Conservation (phyloP, 2,113 vertebrate genomes). For the Lanius collurio region DNA sequence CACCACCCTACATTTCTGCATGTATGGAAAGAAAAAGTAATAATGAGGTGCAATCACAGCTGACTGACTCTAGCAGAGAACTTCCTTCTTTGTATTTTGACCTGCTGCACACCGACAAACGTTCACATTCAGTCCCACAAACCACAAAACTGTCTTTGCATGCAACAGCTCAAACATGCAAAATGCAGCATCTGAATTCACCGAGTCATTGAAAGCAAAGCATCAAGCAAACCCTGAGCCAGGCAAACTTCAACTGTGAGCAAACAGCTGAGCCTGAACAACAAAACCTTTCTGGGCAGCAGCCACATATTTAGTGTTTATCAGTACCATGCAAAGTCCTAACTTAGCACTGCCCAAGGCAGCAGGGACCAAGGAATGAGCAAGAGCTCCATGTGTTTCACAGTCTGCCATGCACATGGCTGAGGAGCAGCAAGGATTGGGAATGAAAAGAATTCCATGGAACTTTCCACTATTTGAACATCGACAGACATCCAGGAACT, state of each 20-base stretch:
- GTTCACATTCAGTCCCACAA: not conserved
- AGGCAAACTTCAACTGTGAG: not conserved
- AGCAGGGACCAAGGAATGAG: not conserved
- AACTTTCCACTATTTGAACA: not conserved
- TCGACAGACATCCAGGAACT: accelerated
- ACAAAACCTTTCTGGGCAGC: not conserved
- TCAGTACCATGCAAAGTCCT: not conserved
- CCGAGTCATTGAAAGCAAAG: slow-evolving; percentile 12
- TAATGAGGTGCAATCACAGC: not conserved
- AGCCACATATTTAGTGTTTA: not conserved
- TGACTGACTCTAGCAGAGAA: not conserved
- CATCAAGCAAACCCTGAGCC: not conserved
- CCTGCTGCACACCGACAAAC: not conserved
- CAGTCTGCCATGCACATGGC: not conserved
- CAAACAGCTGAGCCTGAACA: not conserved
- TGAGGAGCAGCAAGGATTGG: not conserved
- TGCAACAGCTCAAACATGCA: slow-evolving; percentile 64
- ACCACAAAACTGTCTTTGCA: slow-evolving; percentile 60
- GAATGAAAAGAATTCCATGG: not conserved
- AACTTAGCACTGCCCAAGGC: not conserved
- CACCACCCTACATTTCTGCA: not conserved
- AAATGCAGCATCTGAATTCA: slow-evolving; percentile 12
- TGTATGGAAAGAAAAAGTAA: not conserved
- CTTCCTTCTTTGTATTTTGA: not conserved
- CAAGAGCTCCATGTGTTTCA: not conserved